phyloP scores from a whole-genome alignment of 2,797 vertebrate species.

The Rhabdomys pumilio region DNA sequence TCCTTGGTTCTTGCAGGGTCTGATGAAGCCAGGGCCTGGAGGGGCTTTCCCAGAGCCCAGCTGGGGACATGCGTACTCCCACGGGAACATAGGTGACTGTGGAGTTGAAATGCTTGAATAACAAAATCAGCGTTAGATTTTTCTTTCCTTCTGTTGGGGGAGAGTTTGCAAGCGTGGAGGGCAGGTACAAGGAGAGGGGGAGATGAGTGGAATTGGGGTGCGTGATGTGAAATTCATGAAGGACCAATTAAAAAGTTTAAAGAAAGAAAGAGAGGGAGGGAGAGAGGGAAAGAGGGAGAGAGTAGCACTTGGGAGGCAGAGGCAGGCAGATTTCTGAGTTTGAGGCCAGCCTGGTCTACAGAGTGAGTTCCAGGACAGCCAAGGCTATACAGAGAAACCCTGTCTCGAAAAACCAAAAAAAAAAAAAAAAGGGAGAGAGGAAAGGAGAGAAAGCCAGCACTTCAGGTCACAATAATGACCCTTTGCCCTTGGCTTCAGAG shows the following conservation, averaged over 20 bases:
- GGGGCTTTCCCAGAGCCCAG: not conserved
- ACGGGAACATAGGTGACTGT: accelerated
- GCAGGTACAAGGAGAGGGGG: not conserved
- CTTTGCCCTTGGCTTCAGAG: accelerated
- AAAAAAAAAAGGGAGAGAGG: not conserved
- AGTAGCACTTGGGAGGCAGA: too few relatives aligned
- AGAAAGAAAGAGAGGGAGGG: too few relatives aligned
- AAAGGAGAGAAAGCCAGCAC: not conserved
- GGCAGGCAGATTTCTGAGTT: too few relatives aligned
- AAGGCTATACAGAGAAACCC: too few relatives aligned
- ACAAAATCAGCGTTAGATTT: not conserved
- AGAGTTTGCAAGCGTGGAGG: not conserved
- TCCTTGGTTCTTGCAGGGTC: not conserved
- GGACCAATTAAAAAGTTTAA: not conserved
- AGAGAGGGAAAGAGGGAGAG: too few relatives aligned
- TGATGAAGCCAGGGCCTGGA: not conserved
- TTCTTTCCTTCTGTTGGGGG: not conserved
- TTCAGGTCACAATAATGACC: accelerated
- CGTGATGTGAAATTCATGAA: not conserved
- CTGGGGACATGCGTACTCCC: not conserved
- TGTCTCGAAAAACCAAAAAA: too few relatives aligned
- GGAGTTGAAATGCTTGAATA: not conserved
- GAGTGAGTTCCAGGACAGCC: too few relatives aligned
- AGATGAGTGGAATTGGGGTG: not conserved
- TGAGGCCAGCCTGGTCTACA: too few relatives aligned